Evolutionary conservation across 1,140 invertebrate genomes (phyloP), one percentile per base, ranked within the genome.

Genomic region (Mactra quadrangularis): DNA sequence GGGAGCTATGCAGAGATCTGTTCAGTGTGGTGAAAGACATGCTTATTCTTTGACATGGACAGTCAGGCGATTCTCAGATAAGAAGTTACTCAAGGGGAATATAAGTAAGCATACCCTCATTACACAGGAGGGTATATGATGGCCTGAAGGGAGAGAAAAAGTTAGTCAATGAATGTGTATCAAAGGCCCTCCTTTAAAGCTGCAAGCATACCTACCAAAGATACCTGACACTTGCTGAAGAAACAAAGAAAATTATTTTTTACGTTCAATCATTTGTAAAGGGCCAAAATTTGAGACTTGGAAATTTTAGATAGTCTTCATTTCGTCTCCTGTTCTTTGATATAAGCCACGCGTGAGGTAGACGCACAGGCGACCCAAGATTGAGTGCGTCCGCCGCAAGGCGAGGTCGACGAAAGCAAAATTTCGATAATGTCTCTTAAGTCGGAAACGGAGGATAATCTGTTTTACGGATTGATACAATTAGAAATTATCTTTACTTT

Each of bases 1-100:
- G 72, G 55, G 9, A 31, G 27, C 22, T 45, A 60, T 22, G 35
- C 55, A 38, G 72, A 76, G 57, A 33, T 52, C 25, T 78, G 0
- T 64, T 78, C 22, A 25, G 0, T n/a, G 75, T 78, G 22, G 75
- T 78, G 41, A 78, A 78, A 53, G 41, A 66, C 25, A 66, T 78
- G 75, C 60, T 64, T 19, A 66, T 78, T 25, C 59, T 66, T 19
- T 78, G 59, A 11, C 59, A 78, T 78, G 75, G 75, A 27, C 60
- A 78, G 47, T 78, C 41, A 60, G 74, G 38, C 38, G 55, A n/a
- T 76, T 78, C 60, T 78, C 75, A n/a, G 60, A 66, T 38, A 78
- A 78, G 60, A 45, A 66, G 41, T 15, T 78, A 22, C 22, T 47
- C 25, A 60, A 76, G 22, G 55, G 27, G 35, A 76, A 76, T 31